Base-by-base conservation (phyloP, 2,113 vertebrate species). In the Aix galericulata region DNA sequence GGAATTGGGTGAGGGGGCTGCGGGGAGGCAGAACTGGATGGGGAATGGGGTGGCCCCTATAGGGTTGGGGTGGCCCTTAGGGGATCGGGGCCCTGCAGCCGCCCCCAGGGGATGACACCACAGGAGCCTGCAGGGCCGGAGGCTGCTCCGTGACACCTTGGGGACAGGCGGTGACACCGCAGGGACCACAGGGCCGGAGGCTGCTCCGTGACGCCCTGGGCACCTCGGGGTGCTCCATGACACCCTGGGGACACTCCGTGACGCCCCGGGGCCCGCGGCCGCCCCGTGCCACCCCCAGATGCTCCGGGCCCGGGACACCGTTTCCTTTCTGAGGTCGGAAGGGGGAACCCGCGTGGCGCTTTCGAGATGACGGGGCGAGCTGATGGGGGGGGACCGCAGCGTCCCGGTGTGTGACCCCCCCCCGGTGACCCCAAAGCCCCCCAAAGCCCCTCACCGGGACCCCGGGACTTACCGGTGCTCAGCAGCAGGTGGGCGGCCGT, bases 81-180 rank as follows among this genome's bases (percentile, higher is more conserved):
- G 53, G 53, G 53, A 6, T 8, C 4, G 53, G 15, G 13, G 46
- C 46, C 18, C 46, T 52, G 29, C 34, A 62, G 81, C 14, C 46
- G 23, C 6, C 50, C 32, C 32, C 26, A 9, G 53, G 26, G 53
- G 53, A 15, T 29, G 53, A 55, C 5, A 29, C 14, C 26, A 55
- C 14, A n/a, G 27, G 53, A 29, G 53, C 23, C 2, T 1, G 1
- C 17, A 21, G 3, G 36, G 10, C 27, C 0, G 0, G 11, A 44
- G 8, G 36, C 44, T 16, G 36, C 21, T 23, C 79, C 8, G 0
- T 40, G 42, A 38, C 13, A 40, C 38, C 38, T 40, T 40, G 38
- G 38, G 38, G 38, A 40, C 38, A 40, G 38, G 38, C 38, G 38
- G 38, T 40, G 38, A 40, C 38, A 40, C 38, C 38, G 11, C 1